phyloP scores from a whole-genome alignment of 1,140 invertebrate species.

The Apis mellifera region Amel_HAv3.1 CM009934.2:7015501-7016000 shows the following conservation, averaged over 20 bases:
- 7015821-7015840: conserved; percentile 51
- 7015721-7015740: no score
- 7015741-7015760: background rate
- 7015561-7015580: no score
- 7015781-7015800: background rate
- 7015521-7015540: no score
- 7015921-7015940: conserved; percentile 68
- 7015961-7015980: conserved; percentile 57
- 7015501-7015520: no score
- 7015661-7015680: no score
- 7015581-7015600: no score
- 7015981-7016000: conserved; percentile 49
- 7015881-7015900: conserved; percentile 67
- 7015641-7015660: no score
- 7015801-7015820: conserved; percentile 20
- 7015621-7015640: no score
- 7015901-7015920: conserved; percentile 60
- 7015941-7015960: conserved; percentile 65
- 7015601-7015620: no score
- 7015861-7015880: conserved; percentile 65
- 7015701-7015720: no score
- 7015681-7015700: no score
- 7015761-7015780: background rate
- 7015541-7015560: no score
- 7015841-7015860: conserved; percentile 46